Evolutionary conservation across 2,797 vertebrate species (phyloP).

Genomic region (Darevskia mixta): DNA sequence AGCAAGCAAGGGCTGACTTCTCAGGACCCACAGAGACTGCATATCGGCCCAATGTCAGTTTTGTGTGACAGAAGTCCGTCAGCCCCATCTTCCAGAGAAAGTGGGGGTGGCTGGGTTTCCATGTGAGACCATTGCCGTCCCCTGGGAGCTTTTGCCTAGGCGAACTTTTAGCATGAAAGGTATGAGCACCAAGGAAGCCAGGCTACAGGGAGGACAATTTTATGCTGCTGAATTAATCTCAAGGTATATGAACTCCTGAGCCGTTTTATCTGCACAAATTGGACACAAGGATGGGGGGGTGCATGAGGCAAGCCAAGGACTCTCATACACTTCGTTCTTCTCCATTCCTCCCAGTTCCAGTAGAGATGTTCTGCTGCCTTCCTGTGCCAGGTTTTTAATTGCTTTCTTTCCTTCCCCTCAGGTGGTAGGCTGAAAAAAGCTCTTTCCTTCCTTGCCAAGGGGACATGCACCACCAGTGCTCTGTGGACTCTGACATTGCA

Average conservation of each 20-base stretch:
- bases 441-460: slow-evolving; percentile 53
- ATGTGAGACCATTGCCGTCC: not conserved
- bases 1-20: not conserved
- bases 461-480: slow-evolving; percentile 83
- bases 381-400: not conserved
- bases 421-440: slow-evolving; percentile 78
- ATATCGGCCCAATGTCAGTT: not conserved
- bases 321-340: not conserved
- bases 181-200: not conserved
- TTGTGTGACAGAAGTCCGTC: not conserved
- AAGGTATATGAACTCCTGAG: not conserved
- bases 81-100: too few species aligned
- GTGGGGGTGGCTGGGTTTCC: not conserved
- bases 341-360: not conserved
- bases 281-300: not conserved
- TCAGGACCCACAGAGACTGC: not conserved
- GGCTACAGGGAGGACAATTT: not conserved
- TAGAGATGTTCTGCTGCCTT: not conserved
- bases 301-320: not conserved
- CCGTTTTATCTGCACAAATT: not conserved
- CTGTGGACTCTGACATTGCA: slow-evolving; percentile 84
- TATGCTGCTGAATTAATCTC: not conserved
- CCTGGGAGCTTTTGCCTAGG: not conserved
- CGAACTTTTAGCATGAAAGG: not conserved
- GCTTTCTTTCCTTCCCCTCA: slow-evolving; percentile 48